phyloP scores from a whole-genome alignment of 1,140 invertebrate genomes.

The Galendromus occidentalis region DNA sequence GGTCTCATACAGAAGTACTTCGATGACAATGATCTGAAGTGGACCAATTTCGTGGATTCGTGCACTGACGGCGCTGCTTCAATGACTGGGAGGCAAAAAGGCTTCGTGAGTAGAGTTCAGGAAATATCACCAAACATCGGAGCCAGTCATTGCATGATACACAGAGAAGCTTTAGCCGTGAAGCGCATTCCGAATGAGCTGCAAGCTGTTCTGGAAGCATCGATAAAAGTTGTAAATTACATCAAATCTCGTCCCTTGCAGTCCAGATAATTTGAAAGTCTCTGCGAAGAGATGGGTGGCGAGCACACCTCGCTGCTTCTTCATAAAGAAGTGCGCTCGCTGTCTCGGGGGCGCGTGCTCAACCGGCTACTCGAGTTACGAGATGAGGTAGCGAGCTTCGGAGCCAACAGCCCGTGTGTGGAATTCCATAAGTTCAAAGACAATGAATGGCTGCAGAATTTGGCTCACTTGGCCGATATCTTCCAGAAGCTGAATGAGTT shows the following conservation, averaged over 20 bases:
- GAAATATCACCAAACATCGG: constrained; percentile 16
- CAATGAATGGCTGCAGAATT: not conserved
- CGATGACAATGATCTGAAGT: constrained; percentile 14
- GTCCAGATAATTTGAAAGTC: constrained; percentile 17
- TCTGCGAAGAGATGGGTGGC: constrained; percentile 14
- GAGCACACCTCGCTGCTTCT: constrained; percentile 9
- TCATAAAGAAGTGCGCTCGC: constrained; percentile 4
- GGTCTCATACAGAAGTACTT: too few relatives aligned
- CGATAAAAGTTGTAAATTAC: constrained; percentile 21
- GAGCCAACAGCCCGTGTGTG: not conserved
- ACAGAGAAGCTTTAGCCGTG: constrained; percentile 19
- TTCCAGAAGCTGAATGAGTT: constrained; percentile 12
- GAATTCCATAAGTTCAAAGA: not conserved
- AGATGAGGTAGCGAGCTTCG: constrained; percentile 11
- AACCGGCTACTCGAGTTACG: constrained; percentile 6
- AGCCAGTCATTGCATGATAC: constrained; percentile 21
- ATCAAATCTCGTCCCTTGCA: constrained; percentile 21
- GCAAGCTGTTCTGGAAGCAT: constrained; percentile 16
- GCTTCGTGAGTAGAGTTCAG: constrained; percentile 19
- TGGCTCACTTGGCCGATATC: constrained; percentile 12
- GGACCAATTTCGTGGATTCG: constrained; percentile 19
- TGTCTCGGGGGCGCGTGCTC: constrained; percentile 13
- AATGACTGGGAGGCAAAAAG: constrained; percentile 19
- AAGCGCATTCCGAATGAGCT: constrained; percentile 18
- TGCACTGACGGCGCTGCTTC: constrained; percentile 23